These are phyloP conservation scores for Anarsia innoxiella DNA, from an alignment of 2,888 invertebrate species.

Conservation along the genomic window DNA sequence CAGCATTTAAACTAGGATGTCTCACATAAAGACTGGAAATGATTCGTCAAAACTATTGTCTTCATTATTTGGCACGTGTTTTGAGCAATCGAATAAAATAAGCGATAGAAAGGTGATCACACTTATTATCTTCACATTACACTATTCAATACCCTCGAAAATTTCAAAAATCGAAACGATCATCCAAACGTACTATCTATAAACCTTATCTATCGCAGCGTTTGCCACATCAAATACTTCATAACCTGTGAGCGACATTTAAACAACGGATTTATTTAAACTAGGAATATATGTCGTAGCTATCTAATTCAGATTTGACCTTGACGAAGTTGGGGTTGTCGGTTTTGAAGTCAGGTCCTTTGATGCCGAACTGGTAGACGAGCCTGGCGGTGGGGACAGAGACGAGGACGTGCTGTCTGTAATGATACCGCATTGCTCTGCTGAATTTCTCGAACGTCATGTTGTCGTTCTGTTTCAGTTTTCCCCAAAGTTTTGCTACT, in stretches of 20 bases:
- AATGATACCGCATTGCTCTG: constrained; percentile 92
- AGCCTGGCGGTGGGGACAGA: constrained; percentile 85
- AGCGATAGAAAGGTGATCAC: too few species aligned
- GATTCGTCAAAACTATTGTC: too few species aligned
- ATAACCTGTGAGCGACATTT: constrained; percentile 13
- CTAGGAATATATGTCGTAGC: constrained; percentile 47
- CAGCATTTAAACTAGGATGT: too few species aligned
- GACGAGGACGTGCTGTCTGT: constrained; percentile 82
- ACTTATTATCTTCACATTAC: too few species aligned
- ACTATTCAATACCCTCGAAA: too few species aligned
- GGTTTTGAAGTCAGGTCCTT: constrained; percentile 85
- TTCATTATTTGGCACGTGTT: too few species aligned
- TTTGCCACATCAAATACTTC: too few species aligned
- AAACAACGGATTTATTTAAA: too few species aligned
- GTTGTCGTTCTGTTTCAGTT: constrained; percentile 87
- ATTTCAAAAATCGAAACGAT: not conserved
- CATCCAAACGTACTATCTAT: constrained; percentile 8
- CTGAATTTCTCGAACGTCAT: constrained; percentile 97
- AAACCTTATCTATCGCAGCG: constrained; percentile 1
- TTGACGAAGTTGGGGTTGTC: constrained; percentile 74
- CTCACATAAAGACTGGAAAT: too few species aligned
- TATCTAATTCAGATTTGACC: constrained; percentile 54
- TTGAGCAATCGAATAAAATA: too few species aligned
- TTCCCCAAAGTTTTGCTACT: constrained; percentile 91
- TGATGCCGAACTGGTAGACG: constrained; percentile 88